Evolutionary conservation across 1,140 invertebrate species (phyloP).

Genomic region (Brachionus koreanus): DNA sequence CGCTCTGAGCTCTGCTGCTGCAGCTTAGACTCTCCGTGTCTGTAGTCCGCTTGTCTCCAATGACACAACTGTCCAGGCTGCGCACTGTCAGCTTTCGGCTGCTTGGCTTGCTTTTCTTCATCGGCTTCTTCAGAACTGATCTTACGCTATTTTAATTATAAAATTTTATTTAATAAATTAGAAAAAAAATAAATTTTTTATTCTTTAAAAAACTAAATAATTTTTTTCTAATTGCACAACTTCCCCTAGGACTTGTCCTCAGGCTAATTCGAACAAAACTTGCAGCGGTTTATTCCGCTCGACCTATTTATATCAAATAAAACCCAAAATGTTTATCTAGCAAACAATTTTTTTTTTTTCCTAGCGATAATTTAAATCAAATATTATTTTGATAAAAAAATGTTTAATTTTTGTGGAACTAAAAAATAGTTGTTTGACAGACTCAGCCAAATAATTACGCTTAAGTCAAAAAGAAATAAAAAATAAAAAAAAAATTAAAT

Average conservation of each 20-base stretch:
- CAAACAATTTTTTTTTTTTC: neutral
- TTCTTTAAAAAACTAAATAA: neutral
- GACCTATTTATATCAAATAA: neutral
- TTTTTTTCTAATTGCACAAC: neutral
- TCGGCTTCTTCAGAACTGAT: conserved; percentile 20
- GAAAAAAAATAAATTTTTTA: neutral
- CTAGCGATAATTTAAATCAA: too few relatives aligned
- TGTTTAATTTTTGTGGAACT: neutral
- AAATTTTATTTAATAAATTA: neutral
- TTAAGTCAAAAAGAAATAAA: neutral
- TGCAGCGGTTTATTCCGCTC: neutral
- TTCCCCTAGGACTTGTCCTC: neutral
- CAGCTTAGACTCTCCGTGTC: neutral
- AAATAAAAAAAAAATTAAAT: neutral
- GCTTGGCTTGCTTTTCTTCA: neutral
- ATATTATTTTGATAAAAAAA: too few relatives aligned
- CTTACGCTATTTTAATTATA: neutral
- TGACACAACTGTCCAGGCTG: neutral
- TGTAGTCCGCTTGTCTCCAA: neutral
- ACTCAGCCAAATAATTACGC: neutral
- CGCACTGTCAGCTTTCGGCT: neutral
- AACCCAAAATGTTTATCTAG: neutral
- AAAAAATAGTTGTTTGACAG: neutral
- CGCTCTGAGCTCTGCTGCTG: conserved; percentile 6
- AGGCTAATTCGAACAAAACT: neutral